phyloP scores from a whole-genome alignment of 1,140 invertebrate genomes.

The Zaprionus ornatus region DNA sequence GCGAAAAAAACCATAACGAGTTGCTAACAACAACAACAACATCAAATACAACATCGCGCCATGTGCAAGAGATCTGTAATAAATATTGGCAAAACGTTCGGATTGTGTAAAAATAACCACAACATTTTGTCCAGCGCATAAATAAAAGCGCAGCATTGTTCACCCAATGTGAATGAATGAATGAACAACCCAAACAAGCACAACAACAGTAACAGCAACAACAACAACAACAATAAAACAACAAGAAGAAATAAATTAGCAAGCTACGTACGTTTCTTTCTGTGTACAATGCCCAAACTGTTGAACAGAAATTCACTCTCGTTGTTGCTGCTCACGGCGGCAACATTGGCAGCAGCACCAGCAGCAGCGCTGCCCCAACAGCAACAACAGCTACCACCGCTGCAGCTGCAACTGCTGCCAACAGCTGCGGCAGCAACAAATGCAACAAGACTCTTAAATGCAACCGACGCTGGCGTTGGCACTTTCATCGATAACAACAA shows the following conservation, averaged over 20 bases:
- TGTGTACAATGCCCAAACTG: slow-evolving; percentile 65
- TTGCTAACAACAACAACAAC: slow-evolving; percentile 39
- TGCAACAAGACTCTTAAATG: slow-evolving; percentile 53
- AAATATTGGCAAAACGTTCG: slow-evolving; percentile 60
- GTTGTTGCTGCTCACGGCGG: slow-evolving; percentile 57
- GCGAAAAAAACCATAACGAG: slow-evolving; percentile 46
- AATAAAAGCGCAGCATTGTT: slow-evolving; percentile 70
- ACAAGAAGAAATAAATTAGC: slow-evolving; percentile 43
- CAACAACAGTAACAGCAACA: slow-evolving; percentile 18
- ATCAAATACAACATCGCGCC: not conserved
- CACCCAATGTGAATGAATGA: slow-evolving; percentile 28
- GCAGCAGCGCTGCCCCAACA: slow-evolving; percentile 53
- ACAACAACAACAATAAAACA: slow-evolving; percentile 9
- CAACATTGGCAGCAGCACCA: slow-evolving; percentile 35
- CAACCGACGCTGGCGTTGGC: slow-evolving; percentile 47
- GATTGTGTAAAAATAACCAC: slow-evolving; percentile 65
- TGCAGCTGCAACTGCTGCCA: slow-evolving; percentile 36
- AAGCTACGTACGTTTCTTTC: slow-evolving; percentile 23
- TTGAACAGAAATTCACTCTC: slow-evolving; percentile 73
- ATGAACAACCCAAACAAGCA: slow-evolving; percentile 6
- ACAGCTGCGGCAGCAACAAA: slow-evolving; percentile 48
- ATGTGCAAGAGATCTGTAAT: slow-evolving; percentile 62
- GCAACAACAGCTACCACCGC: slow-evolving; percentile 28
- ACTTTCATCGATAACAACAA: slow-evolving; percentile 67
- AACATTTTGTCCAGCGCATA: slow-evolving; percentile 15